phyloP scores from a whole-genome alignment of 1,140 invertebrate genomes.

The Tachypleus tridentatus region DNA sequence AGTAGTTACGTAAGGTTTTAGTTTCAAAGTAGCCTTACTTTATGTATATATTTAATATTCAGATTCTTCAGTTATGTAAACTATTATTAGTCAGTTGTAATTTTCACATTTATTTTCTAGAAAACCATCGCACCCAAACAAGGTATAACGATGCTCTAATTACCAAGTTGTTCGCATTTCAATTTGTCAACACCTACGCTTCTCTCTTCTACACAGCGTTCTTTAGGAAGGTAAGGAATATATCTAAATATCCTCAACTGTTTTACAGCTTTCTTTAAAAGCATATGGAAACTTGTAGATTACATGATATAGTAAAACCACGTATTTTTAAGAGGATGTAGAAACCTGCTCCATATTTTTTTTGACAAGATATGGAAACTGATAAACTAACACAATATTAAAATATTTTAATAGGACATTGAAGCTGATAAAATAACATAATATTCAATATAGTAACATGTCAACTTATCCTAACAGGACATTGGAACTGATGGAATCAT shows the following conservation, averaged over 20 bases:
- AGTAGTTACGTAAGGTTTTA: too few relatives aligned
- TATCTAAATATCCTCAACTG: neutral
- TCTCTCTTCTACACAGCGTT: slow-evolving; percentile 40
- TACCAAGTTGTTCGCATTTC: slow-evolving; percentile 39
- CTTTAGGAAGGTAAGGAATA: slow-evolving; percentile 29
- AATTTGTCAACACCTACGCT: slow-evolving; percentile 38
- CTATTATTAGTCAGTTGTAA: neutral
- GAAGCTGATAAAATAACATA: too few relatives aligned
- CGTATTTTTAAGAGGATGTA: too few relatives aligned
- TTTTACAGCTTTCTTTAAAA: neutral
- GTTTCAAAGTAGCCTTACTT: too few relatives aligned
- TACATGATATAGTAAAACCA: neutral
- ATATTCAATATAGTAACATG: neutral
- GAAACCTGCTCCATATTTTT: neutral
- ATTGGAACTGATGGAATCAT: slow-evolving; percentile 26
- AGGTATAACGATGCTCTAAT: slow-evolving; percentile 36
- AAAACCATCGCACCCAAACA: slow-evolving; percentile 38
- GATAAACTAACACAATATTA: too few relatives aligned
- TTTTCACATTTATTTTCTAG: slow-evolving; percentile 23
- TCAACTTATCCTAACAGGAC: slow-evolving; percentile 12
- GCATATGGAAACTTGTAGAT: neutral
- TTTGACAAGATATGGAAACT: too few relatives aligned
- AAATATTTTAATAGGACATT: too few relatives aligned
- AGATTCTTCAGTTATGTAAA: neutral
- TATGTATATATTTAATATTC: too few relatives aligned